Conservation (phyloP, 2,888 invertebrate species). For the Argyra leucocephala region DNA sequence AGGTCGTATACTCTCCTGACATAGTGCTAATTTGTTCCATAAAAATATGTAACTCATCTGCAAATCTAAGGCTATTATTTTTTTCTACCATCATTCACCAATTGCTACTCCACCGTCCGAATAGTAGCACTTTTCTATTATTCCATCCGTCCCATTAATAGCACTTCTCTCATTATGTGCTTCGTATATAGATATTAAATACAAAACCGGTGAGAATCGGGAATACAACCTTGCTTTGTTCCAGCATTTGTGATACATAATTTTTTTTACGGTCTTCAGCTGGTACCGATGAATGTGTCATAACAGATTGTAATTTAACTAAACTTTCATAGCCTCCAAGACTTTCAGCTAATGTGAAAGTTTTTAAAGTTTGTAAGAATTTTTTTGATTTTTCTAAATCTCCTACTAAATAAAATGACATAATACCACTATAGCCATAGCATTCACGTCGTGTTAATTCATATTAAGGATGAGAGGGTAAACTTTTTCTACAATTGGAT, state of each 20-base stretch:
- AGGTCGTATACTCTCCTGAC: too few relatives aligned
- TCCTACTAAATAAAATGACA: slow-evolving; percentile 80
- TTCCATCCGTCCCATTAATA: too few relatives aligned
- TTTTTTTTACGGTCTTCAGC: slow-evolving; percentile 55
- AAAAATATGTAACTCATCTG: too few relatives aligned
- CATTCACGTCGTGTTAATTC: slow-evolving; percentile 69
- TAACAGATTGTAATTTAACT: slow-evolving; percentile 80
- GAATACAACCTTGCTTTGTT: too few relatives aligned
- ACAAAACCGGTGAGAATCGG: too few relatives aligned
- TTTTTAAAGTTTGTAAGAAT: slow-evolving; percentile 64
- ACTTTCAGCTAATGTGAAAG: slow-evolving; percentile 85
- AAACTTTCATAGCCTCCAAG: slow-evolving; percentile 92
- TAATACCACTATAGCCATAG: slow-evolving; percentile 82
- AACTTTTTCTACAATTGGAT: slow-evolving; percentile 71
- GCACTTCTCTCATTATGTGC: too few relatives aligned
- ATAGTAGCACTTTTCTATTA: too few relatives aligned
- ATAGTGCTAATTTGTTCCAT: too few relatives aligned
- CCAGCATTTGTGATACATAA: slow-evolving; percentile 76
- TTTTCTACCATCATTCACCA: too few relatives aligned
- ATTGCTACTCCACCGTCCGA: too few relatives aligned
- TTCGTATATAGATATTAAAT: too few relatives aligned
- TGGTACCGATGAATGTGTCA: slow-evolving; percentile 93
- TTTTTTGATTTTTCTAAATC: slow-evolving; percentile 59
- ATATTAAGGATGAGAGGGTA: slow-evolving; percentile 80
- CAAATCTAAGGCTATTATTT: too few relatives aligned